A percentile compares a stretch with the other conserved stretches of the same genome.
phyloP scores from a whole-genome alignment of 1,140 invertebrate genomes.

The Achroia grisella region DNA sequence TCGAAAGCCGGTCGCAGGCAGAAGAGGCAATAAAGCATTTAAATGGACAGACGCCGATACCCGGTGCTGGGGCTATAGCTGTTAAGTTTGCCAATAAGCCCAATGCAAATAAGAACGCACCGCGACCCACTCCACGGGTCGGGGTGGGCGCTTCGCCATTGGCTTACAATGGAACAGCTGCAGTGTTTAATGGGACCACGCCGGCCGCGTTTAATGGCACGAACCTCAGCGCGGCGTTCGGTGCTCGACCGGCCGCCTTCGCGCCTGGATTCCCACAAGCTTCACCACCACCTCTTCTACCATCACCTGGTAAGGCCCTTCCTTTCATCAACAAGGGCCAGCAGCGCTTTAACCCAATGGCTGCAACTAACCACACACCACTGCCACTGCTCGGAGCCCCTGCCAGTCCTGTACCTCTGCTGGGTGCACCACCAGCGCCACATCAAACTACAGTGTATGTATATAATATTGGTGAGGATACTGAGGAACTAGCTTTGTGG shows the following conservation, averaged over 20 bases:
- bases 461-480: slow-evolving; percentile 98
- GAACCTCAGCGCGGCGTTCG: slow-evolving; percentile 50
- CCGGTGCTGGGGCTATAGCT: slow-evolving; percentile 55
- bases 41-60: slow-evolving; percentile 58
- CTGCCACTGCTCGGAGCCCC: slow-evolving; percentile 60
- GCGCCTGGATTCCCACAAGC: slow-evolving; percentile 56
- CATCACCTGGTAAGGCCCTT: slow-evolving; percentile 66
- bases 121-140: slow-evolving; percentile 33
- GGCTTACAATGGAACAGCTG: slow-evolving; percentile 50
- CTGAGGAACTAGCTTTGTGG: slow-evolving; percentile 99
- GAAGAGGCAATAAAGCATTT: slow-evolving; percentile 68
- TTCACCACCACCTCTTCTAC: slow-evolving; percentile 59
- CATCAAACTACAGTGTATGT: slow-evolving; percentile 78
- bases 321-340: slow-evolving; percentile 71
- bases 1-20: slow-evolving; percentile 58
- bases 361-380: slow-evolving; percentile 55
- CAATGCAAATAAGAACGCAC: slow-evolving; percentile 49
- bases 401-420: slow-evolving; percentile 55
- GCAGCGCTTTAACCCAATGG: slow-evolving; percentile 71
- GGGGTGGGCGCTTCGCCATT: slow-evolving; percentile 33
- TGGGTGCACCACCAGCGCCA: slow-evolving; percentile 45
- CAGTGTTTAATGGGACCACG: slow-evolving; percentile 47
- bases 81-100: slow-evolving; percentile 73
- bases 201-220: slow-evolving; percentile 52
- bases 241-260: slow-evolving; percentile 43